These are phyloP conservation scores for Eclectus roratus DNA, from an alignment of 2,113 vertebrate species.

Conservation along the genomic window DNA sequence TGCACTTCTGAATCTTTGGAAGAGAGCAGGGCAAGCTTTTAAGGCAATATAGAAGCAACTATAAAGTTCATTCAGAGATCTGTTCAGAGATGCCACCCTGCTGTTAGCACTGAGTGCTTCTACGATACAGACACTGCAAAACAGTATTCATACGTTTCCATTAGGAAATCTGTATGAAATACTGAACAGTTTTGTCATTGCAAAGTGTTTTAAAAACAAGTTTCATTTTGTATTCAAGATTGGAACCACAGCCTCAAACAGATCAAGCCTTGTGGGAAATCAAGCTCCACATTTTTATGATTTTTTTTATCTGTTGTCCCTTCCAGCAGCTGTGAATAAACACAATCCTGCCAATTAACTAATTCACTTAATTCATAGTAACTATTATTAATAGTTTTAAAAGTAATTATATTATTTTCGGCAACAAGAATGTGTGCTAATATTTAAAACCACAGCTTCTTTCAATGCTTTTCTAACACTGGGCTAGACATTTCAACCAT, in stretches of 20 bases:
- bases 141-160: not conserved
- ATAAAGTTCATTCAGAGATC: not conserved
- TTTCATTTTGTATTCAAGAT: not conserved
- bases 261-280: not conserved
- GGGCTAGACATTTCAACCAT: not conserved
- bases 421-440: not conserved
- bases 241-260: not conserved
- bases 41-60: not conserved
- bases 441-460: not conserved
- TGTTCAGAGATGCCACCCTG: not conserved
- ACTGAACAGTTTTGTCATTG: not conserved
- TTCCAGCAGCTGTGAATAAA: not conserved
- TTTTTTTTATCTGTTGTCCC: not conserved
- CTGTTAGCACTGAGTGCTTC: not conserved
- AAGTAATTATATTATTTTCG: not conserved
- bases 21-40: not conserved
- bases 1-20: not conserved
- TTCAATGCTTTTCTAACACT: not conserved
- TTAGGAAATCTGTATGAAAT: not conserved
- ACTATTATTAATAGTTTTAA: not conserved
- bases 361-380: not conserved
- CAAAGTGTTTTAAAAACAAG: not conserved
- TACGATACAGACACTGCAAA: not conserved
- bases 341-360: not conserved
- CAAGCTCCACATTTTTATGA: not conserved